Conservation (phyloP, 2,888 invertebrate species). For the Biston betularia region DNA sequence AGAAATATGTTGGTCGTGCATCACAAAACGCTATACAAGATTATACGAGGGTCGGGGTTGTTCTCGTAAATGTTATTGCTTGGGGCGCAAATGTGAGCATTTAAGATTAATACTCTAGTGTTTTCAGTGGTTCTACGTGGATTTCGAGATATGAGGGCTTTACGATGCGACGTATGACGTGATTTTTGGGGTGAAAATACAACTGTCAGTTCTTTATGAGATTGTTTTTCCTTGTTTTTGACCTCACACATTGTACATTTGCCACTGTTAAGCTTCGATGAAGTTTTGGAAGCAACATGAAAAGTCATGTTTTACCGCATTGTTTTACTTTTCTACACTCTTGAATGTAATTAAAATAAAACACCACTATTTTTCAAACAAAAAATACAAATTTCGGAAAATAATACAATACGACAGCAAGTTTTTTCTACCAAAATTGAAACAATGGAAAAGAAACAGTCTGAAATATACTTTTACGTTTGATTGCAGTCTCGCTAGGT, state of each 20-base stretch:
- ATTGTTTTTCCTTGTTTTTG: background rate
- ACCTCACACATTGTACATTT: background rate
- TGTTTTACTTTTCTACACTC: too few relatives aligned
- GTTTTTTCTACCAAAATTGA: too few relatives aligned
- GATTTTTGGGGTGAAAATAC: slow-evolving; percentile 37
- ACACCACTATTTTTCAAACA: too few relatives aligned
- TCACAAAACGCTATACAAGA: slow-evolving; percentile 62
- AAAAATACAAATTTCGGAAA: too few relatives aligned
- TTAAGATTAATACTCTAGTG: slow-evolving; percentile 73
- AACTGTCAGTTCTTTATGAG: background rate
- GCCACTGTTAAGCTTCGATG: too few relatives aligned
- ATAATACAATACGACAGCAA: too few relatives aligned
- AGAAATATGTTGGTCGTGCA: background rate
- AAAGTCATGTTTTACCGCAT: too few relatives aligned
- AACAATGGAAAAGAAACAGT: too few relatives aligned
- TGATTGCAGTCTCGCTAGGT: too few relatives aligned
- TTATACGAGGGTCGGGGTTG: slow-evolving; percentile 63
- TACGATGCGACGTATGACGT: slow-evolving; percentile 44
- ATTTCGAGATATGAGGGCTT: slow-evolving; percentile 43
- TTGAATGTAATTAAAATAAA: too few relatives aligned
- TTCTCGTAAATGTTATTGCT: slow-evolving; percentile 71
- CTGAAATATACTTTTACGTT: background rate
- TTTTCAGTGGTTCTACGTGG: slow-evolving; percentile 47
- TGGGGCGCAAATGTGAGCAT: slow-evolving; percentile 66
- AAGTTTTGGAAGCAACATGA: too few relatives aligned